Evolutionary conservation across 2,797 vertebrate species (phyloP).

Genomic region (Diglossa cyanea): DNA sequence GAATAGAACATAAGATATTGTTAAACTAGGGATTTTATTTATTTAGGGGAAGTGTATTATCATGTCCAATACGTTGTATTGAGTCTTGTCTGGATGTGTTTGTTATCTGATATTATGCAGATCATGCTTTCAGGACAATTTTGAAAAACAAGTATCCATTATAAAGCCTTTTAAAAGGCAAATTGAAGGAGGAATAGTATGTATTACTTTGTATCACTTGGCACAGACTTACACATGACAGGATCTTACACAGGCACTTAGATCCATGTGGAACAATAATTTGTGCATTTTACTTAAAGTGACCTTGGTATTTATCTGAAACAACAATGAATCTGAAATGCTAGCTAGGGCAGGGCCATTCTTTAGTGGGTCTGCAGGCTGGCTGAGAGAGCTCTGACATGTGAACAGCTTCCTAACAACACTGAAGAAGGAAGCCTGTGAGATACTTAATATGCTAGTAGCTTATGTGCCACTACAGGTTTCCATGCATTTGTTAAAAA

Average conservation of each 20-base stretch:
- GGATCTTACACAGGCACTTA: neutral
- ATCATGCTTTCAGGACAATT: neutral
- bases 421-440: neutral
- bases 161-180: neutral
- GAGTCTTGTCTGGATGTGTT: neutral
- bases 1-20: neutral
- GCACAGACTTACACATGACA: neutral
- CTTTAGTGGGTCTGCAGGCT: neutral
- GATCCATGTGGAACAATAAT: accelerated
- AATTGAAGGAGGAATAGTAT: neutral
- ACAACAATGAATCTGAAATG: neutral
- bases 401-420: neutral
- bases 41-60: neutral
- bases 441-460: neutral
- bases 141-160: neutral
- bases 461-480: accelerated
- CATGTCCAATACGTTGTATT: neutral
- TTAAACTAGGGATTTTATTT: neutral
- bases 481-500: neutral
- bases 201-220: neutral
- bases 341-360: neutral
- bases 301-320: neutral
- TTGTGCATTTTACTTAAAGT: neutral
- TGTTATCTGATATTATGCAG: neutral
- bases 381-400: neutral